Evolutionary conservation across 2,888 invertebrate species (phyloP), one percentile per base, ranked within the genome.

Genomic region (Scaptomyza parva): DNA sequence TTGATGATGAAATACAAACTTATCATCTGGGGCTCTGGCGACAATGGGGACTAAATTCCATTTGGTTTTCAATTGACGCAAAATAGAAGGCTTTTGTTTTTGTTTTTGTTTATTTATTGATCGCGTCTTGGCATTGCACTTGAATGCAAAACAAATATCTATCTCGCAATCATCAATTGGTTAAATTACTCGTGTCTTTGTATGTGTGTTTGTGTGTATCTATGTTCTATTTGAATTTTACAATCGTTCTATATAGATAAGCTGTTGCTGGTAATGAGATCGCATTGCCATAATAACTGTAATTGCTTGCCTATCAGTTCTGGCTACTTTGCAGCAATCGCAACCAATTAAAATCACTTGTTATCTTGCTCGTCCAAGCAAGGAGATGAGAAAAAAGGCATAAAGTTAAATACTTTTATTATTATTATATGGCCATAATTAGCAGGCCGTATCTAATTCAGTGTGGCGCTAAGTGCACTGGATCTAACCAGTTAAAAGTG

Each of bases 401-500:
- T 33, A 17, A 8, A 8, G 9, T 28, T 57, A 67, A 63, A 70
- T 65, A 69, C 58, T 54, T 65, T 65, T 26, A 52, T 22, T 52
- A 48, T 17, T 58, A 55, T 47, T 20, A 3, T 33, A 20, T 20
- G 7, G 20, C 14, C 14, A 22, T 59, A 47, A 75, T 79, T 79
- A 79, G 51, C 83, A 55, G 55, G 20, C 24, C 17, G 40, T 60
- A 11, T 47, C 63, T 76, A 60, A 72, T 69, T 80, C 65, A 35
- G 37, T 58, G 52, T 59, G 68, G 69, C 78, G 84, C 73, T 72
- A 86, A 84, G 82, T 76, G 87, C 85, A 80, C 87, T 85, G 83
- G 84, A 85, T 87, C 64, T 70, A 78, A 70, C 87, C 84, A 82
- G 84, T 87, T 87, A 72, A 82, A 79, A 66, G 70, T 66, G 8